These are phyloP conservation scores for Dusona sp. DNA, from an alignment of 2,888 invertebrate species.

Conservation along the genomic window DNA sequence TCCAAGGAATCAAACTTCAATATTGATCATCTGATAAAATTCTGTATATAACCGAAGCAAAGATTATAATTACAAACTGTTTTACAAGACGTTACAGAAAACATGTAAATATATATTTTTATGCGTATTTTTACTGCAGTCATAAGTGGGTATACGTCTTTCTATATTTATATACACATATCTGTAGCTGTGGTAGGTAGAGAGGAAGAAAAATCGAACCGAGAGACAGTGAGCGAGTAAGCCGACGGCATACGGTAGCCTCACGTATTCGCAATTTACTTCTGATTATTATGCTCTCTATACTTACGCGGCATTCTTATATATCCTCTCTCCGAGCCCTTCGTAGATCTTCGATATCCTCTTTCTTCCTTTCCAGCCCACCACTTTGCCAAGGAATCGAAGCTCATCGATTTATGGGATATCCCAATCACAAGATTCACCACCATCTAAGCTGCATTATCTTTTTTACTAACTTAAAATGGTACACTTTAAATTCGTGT, in stretches of 20 bases:
- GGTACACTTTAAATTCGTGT: not conserved
- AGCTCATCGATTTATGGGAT: slow-evolving; percentile 59
- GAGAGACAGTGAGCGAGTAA: slow-evolving; percentile 42
- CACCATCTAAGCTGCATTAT: slow-evolving; percentile 18
- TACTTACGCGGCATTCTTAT: slow-evolving; percentile 78
- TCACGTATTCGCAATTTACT: slow-evolving; percentile 84
- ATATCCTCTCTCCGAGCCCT: slow-evolving; percentile 24
- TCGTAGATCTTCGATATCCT: slow-evolving; percentile 51
- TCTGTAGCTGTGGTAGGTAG: slow-evolving; percentile 33
- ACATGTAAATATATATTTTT: not conserved
- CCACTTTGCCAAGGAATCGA: slow-evolving; percentile 47
- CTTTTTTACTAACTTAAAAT: not conserved
- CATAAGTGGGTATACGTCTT: slow-evolving; percentile 3
- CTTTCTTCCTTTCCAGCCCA: slow-evolving; percentile 15
- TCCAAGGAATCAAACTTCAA: not conserved
- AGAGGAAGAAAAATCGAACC: slow-evolving; percentile 7
- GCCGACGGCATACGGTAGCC: slow-evolving; percentile 83
- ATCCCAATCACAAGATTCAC: slow-evolving; percentile 62
- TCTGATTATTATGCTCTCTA: slow-evolving; percentile 83
- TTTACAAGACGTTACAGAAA: not conserved
- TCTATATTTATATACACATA: slow-evolving; percentile 1
- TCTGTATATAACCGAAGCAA: not conserved
- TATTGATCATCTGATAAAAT: not conserved
- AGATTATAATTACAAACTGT: not conserved
- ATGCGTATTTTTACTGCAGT: slow-evolving; percentile 23